A percentile compares a stretch with the other conserved stretches of the same genome.
Conservation (phyloP, 2,113 vertebrate species). For the Sarotherodon lohbergeri region DNA sequence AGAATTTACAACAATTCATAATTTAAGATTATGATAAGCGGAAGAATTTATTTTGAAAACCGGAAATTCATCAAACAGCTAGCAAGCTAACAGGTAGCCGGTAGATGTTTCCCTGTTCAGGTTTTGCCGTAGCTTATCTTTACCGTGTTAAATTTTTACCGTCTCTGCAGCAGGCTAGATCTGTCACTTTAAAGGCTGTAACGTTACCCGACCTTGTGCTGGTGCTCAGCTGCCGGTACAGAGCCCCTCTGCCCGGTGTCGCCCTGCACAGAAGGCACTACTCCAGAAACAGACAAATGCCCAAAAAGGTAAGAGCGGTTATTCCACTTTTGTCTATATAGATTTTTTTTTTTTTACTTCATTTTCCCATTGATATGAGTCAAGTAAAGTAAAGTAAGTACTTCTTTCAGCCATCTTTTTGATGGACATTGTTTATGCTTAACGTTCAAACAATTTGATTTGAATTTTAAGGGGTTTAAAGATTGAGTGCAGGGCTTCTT, state of each 20-base stretch:
- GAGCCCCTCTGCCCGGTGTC: background rate
- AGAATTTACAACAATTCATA: background rate
- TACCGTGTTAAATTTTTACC: background rate
- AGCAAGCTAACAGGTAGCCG: background rate
- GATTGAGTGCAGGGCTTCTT: background rate
- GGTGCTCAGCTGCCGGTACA: background rate
- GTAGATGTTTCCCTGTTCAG: background rate
- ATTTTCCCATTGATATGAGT: background rate
- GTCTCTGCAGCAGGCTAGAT: background rate
- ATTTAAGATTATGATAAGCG: background rate
- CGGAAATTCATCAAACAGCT: background rate
- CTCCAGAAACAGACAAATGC: constrained; percentile 41
- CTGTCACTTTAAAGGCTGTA: background rate
- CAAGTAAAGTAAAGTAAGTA: background rate
- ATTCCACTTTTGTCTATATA: background rate
- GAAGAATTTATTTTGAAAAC: background rate
- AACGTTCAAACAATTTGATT: background rate
- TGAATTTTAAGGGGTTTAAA: background rate
- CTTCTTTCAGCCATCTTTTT: background rate
- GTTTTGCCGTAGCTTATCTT: background rate
- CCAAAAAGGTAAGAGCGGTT: constrained; percentile 61
- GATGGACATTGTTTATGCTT: background rate
- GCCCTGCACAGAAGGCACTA: background rate
- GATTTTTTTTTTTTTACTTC: background rate
- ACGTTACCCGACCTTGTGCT: background rate